phyloP scores from a whole-genome alignment of 92 coral and sea anemone species.

The Muricea muricata region DNA sequence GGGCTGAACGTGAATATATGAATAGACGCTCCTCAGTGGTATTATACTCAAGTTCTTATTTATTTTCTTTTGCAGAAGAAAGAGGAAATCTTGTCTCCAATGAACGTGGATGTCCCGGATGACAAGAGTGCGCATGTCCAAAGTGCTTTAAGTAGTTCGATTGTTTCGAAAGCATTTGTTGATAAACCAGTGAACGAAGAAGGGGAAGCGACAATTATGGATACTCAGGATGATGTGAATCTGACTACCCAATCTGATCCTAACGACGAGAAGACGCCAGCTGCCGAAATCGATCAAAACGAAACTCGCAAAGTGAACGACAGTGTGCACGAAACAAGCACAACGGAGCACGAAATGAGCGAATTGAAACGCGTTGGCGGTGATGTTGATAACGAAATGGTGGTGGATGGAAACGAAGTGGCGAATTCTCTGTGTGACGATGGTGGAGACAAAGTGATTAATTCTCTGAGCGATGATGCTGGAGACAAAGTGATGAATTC shows the following conservation, averaged over 20 bases:
- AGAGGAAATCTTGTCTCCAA: background rate
- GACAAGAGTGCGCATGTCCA: too few relatives aligned
- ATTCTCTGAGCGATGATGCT: too few relatives aligned
- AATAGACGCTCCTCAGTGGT: too few relatives aligned
- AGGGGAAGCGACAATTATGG: background rate
- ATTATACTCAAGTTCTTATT: background rate
- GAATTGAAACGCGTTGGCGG: background rate
- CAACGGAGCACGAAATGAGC: background rate
- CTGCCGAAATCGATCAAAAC: background rate
- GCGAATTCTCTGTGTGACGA: too few relatives aligned
- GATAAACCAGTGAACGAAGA: background rate
- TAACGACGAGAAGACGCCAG: background rate
- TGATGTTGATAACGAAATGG: background rate
- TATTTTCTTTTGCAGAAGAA: constrained; percentile 11
- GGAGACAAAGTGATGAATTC: too few relatives aligned
- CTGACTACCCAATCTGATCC: background rate
- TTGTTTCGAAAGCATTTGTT: background rate
- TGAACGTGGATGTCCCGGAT: background rate
- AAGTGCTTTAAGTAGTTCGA: too few relatives aligned
- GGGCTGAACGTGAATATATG: too few relatives aligned
- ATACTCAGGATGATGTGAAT: background rate
- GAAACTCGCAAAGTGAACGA: background rate
- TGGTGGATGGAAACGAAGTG: background rate
- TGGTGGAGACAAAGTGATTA: too few relatives aligned
- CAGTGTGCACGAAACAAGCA: background rate